Conservation (phyloP, 2,797 vertebrate genomes). For the Aeoliscus strigatus region DNA sequence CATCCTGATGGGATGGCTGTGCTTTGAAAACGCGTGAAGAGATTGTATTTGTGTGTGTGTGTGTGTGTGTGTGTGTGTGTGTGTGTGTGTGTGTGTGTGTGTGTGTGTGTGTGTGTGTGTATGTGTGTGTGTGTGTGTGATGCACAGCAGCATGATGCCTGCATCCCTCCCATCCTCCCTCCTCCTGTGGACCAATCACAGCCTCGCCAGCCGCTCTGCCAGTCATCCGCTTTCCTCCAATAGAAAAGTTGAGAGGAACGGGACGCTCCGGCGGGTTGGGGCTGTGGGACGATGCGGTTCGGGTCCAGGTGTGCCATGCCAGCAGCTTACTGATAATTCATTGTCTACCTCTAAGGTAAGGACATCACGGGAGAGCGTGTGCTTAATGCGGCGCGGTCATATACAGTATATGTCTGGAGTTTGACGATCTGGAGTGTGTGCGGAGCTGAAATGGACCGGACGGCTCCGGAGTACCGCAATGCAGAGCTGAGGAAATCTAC, state of each 20-base stretch:
- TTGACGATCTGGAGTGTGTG: not conserved
- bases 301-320: slow-evolving; percentile 51
- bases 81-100: not conserved
- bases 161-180: slow-evolving; percentile 31
- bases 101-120: not conserved
- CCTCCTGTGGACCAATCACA: slow-evolving; percentile 46
- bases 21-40: no score
- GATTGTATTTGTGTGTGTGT: not conserved
- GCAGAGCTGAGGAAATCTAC: slow-evolving; percentile 63
- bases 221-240: slow-evolving; percentile 58
- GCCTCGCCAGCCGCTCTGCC: slow-evolving; percentile 18
- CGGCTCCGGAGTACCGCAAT: slow-evolving; percentile 72
- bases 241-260: slow-evolving; percentile 62
- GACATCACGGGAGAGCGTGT: slow-evolving; percentile 2
- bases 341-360: slow-evolving; percentile 64
- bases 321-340: slow-evolving; percentile 27
- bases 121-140: not conserved
- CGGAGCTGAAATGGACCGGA: slow-evolving; percentile 38
- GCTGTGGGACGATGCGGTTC: slow-evolving; percentile 58
- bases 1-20: not conserved
- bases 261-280: slow-evolving; percentile 47
- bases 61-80: not conserved
- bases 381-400: slow-evolving; percentile 7
- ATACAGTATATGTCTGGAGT: not conserved
- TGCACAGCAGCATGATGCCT: slow-evolving; percentile 11